A percentile compares a stretch with the other conserved stretches of the same genome.
These are phyloP conservation scores for Oplegnathus fasciatus DNA, from an alignment of 2,113 vertebrate species.

Conservation along the genomic window DNA sequence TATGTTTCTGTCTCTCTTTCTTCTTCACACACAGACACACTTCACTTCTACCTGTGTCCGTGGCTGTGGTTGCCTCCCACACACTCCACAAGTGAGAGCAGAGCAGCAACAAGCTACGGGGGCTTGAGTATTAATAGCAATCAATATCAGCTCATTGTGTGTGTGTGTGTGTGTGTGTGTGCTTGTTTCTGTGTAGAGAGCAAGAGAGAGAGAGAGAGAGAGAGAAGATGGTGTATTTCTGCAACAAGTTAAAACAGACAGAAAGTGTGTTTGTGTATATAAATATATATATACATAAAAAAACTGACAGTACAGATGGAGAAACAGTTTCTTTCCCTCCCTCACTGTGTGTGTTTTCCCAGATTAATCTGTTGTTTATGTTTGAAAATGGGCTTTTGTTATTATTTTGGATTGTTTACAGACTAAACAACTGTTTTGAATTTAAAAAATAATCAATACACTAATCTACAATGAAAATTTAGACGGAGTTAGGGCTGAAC, in stretches of 20 bases:
- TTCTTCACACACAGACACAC: slow-evolving; percentile 4
- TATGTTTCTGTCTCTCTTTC: not conserved
- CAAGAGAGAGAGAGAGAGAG: not conserved
- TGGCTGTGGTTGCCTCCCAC: slow-evolving; percentile 54
- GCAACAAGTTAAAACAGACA: slow-evolving; percentile 6
- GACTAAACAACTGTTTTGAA: not conserved
- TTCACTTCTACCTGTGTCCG: slow-evolving; percentile 56
- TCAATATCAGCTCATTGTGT: slow-evolving; percentile 51
- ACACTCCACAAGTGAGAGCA: slow-evolving; percentile 74
- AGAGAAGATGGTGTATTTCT: not conserved
- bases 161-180: slow-evolving; percentile 13
- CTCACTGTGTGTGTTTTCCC: not conserved
- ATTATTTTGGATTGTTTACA: not conserved
- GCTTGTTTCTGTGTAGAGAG: not conserved
- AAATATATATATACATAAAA: no score
- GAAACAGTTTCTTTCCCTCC: not conserved
- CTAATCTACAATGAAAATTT: not conserved
- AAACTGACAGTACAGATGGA: not conserved
- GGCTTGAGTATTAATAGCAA: slow-evolving; percentile 58
- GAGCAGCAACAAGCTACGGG: slow-evolving; percentile 69
- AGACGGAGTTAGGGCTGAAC: no score
- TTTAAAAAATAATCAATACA: not conserved
- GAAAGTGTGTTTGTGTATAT: not conserved
- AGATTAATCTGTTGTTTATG: not conserved
- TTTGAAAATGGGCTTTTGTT: not conserved